These are phyloP conservation scores for Sylvicola fuscatus DNA, from an alignment of 2,888 invertebrate species.

Conservation along the genomic window DNA sequence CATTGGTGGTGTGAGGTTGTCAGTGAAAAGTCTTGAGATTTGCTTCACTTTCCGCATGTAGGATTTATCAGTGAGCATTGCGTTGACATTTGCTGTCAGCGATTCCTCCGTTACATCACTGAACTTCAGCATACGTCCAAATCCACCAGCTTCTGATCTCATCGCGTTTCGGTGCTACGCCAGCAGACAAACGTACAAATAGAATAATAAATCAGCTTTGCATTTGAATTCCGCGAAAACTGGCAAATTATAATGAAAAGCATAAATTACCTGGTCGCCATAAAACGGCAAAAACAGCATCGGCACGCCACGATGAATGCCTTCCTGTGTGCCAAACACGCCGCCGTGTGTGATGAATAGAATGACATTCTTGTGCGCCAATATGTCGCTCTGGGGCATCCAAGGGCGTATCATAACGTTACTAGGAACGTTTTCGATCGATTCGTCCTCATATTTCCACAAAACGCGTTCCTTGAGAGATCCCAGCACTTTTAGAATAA, in stretches of 20 bases:
- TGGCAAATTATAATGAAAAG: too few species aligned
- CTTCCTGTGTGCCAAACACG: conserved; percentile 25
- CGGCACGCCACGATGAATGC: conserved; percentile 13
- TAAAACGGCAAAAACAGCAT: conserved; percentile 5
- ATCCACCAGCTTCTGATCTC: conserved; percentile 21
- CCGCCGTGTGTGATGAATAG: conserved; percentile 26
- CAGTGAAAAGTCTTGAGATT: conserved; percentile 28
- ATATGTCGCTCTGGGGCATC: conserved; percentile 32
- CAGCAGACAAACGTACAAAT: too few species aligned
- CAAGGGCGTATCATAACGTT: conserved; percentile 29
- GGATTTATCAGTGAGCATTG: conserved; percentile 19
- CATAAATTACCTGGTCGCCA: neutral
- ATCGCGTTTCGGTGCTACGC: conserved; percentile 19
- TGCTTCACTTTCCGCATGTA: conserved; percentile 24
- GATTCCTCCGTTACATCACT: conserved; percentile 18
- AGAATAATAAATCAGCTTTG: too few species aligned
- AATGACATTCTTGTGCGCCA: conserved; percentile 25
- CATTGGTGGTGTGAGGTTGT: conserved; percentile 32
- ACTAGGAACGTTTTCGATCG: conserved; percentile 19
- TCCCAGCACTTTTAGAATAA: conserved; percentile 24
- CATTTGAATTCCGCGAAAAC: too few species aligned
- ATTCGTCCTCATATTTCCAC: conserved; percentile 30
- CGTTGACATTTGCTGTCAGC: conserved; percentile 18
- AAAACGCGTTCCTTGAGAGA: conserved; percentile 27
- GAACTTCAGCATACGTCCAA: conserved; percentile 20